Base-by-base conservation (phyloP, 2,113 vertebrate genomes). In the Falco punctatus region DNA sequence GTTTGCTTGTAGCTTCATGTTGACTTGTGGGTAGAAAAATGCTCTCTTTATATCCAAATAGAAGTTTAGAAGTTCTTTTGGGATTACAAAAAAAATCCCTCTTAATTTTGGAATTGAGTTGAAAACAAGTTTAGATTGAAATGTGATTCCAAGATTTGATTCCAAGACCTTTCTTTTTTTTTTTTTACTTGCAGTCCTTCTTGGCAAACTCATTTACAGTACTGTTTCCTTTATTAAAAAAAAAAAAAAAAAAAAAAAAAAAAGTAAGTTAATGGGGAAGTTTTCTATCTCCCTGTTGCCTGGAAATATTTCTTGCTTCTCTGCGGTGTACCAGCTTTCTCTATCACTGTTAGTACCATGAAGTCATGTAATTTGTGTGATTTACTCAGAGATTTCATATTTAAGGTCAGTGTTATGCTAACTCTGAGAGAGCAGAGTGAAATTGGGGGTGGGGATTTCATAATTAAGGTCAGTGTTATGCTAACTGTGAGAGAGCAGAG, bases 201-300 rank as follows among this genome's bases (percentile, higher is more conserved):
- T 42, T 80, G 30, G 64, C 24, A 55, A 74, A 49, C 3, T 3
- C 2, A 57, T 69, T 49, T 67, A 26, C 6, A 52, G 19, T 84
- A 91, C 46, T 59, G 15, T 48, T 85, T 69, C 15, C n/a, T 77
- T 77, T 72, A 15, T 66, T 62, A 33, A 59, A 64, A 49, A 57
- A 2, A 13, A 48, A 61, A 67, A 54, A 4, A 0, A 1, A 1
- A 11, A n/a, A 11, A 14, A 35, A 42, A n/a, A 21, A 22, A 42
- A 5, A 20, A 28, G 4, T 28, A 30, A 58, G 3, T 65, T 78
- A 85, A 42, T 42, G 59, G 9, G 6, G 7, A 61, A 69, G 18
- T 65, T 88, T 59, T 55, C 32, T 51, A 48, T 33, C 3, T 38
- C 8, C 6, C 6, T 23, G 10, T 65, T 80, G 10, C 35, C 64